Conservation (phyloP, 2,113 vertebrate species). For the Campylomormyrus numenius region DNA sequence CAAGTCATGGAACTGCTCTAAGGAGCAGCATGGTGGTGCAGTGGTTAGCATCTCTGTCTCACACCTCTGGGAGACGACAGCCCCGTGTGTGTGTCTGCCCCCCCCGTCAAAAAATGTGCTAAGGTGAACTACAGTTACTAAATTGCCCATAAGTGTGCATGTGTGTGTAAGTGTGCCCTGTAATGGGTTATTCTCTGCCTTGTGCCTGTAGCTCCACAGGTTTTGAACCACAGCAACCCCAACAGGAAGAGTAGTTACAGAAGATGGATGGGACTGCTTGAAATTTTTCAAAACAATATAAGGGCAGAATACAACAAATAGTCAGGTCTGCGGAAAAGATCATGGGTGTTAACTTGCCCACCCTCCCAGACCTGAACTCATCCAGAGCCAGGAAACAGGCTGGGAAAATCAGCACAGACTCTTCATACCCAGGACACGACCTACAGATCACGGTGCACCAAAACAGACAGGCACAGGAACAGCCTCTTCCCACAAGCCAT, state of each 20-base stretch:
- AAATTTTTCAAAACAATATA: neutral
- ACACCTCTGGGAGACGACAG: neutral
- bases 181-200: neutral
- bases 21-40: neutral
- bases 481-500: neutral
- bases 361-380: neutral
- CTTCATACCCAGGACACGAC: neutral
- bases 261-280: neutral
- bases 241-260: neutral
- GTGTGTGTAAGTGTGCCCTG: neutral
- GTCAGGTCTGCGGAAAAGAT: neutral
- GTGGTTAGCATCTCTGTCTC: neutral
- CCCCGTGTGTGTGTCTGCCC: neutral
- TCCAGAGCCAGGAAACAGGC: neutral
- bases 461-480: neutral
- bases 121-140: neutral
- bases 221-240: neutral
- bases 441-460: neutral
- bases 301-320: neutral
- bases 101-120: neutral
- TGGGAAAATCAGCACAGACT: neutral
- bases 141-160: neutral
- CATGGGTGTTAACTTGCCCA: neutral
- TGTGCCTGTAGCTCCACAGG: neutral
- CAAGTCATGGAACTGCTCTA: neutral